Base-by-base conservation (phyloP, 2,113 vertebrate genomes). In the Thunnus maccoyii region DNA sequence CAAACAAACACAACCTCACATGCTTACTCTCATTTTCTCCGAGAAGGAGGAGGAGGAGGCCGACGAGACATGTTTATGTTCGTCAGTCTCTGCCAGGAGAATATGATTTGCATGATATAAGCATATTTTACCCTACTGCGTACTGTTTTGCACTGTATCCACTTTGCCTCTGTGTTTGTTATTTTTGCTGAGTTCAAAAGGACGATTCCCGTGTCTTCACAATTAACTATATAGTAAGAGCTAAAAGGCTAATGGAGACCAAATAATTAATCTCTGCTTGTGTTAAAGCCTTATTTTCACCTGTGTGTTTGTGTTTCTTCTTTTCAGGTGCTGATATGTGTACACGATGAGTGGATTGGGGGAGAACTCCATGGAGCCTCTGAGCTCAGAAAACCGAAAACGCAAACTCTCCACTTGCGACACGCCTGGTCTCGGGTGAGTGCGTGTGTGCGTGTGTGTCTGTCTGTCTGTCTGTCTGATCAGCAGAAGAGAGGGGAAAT, bases 291-390 rank as follows among this genome's bases (percentile, higher is more conserved):
- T 50, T 22, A 32, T 81, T 83, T 78, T 74, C 41, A 70, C 48
- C 70, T 46, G 6, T 54, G 18, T 70, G 36, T 46, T 46, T 30
- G 18, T 80, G 22, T 74, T 47, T 85, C 84, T 63, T 60, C 65
- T 62, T 86, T 86, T 77, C 92, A 98, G 97, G 94, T 96, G 95
- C 96, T 97, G 94, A 96, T 97, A 96, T 93, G 61, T 93, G 91
- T 82, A 88, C 92, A 96, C 84, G 65, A 99, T 99, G 97, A 99
- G 97, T 60, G 97, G 96, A 90, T 88, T 97, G 93, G 97, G 97
- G 95, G 97, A 98, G 88, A 97, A 95, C 90, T 95, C 96, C 93
- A 96, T 97, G 95, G 97, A 97, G 82, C 95, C 95, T 63, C 89
- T 97, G 94, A 94, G 95, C 86, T 94, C 92, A 55, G 97, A 94